Conservation (phyloP, 2,113 vertebrate genomes). For the Oxygymnocypris stewartii region DNA sequence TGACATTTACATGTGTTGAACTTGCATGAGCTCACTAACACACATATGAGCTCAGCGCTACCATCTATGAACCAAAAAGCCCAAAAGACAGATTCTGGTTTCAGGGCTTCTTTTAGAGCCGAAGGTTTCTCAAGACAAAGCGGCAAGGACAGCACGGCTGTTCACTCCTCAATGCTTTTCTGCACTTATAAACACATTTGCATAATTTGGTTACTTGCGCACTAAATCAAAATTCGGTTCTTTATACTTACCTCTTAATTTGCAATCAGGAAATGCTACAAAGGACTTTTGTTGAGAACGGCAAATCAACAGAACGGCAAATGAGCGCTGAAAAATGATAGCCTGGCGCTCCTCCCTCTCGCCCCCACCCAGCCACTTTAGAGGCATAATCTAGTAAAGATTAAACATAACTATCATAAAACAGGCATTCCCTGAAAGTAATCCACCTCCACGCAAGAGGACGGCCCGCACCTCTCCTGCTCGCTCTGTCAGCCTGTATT, state of each 20-base stretch:
- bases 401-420: slow-evolving; percentile 99
- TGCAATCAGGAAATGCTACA: slow-evolving; percentile 82
- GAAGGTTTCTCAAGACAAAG: slow-evolving; percentile 29
- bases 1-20: background rate
- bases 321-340: slow-evolving; percentile 85
- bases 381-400: slow-evolving; percentile 98
- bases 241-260: slow-evolving; percentile 73
- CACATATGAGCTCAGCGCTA: background rate
- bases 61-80: background rate
- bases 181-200: slow-evolving; percentile 55
- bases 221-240: slow-evolving; percentile 61
- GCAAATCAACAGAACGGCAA: slow-evolving; percentile 89
- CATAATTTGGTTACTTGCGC: slow-evolving; percentile 61
- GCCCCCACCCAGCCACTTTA: slow-evolving; percentile 79
- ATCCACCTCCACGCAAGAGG: slow-evolving; percentile 71
- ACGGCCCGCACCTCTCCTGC: slow-evolving; percentile 81
- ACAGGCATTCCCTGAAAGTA: slow-evolving; percentile 98
- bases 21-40: too few relatives aligned
- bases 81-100: background rate
- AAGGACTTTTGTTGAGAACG: slow-evolving; percentile 86
- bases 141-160: slow-evolving; percentile 6
- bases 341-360: slow-evolving; percentile 63
- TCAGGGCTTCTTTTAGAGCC: background rate
- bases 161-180: slow-evolving; percentile 34
- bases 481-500: slow-evolving; percentile 99